phyloP scores from a whole-genome alignment of 2,113 vertebrate species.

The Aramus guarauna region DNA sequence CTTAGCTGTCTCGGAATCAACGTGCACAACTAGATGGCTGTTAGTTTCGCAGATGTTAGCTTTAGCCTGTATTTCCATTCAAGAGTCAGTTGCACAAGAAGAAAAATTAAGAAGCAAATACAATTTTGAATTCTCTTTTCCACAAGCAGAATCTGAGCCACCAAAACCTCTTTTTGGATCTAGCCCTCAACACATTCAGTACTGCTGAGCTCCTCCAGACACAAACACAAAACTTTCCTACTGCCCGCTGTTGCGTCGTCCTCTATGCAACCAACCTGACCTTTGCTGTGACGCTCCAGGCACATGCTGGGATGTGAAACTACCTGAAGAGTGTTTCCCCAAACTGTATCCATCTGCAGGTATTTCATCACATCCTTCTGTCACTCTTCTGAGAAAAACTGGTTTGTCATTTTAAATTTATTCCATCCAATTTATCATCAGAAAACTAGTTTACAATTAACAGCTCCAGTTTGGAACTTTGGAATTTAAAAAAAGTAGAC shows the following conservation, averaged over 20 bases:
- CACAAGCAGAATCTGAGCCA: not conserved
- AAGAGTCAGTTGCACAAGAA: not conserved
- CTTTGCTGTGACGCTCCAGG: not conserved
- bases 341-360: not conserved
- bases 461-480: not conserved
- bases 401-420: not conserved
- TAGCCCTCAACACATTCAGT: not conserved
- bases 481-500: not conserved
- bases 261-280: not conserved
- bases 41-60: not conserved
- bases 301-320: not conserved
- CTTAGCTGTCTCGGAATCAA: not conserved
- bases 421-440: not conserved
- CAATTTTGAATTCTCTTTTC: not conserved
- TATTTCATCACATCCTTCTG: not conserved
- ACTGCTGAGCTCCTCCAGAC: not conserved
- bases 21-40: not conserved
- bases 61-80: not conserved
- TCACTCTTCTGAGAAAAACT: not conserved
- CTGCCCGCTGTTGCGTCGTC: not conserved
- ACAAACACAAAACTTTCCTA: not conserved
- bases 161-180: not conserved
- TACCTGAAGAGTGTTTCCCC: not conserved
- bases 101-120: not conserved
- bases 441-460: not conserved